Evolutionary conservation across 1,140 invertebrate genomes (phyloP), one percentile per base, ranked within the genome.

Genomic region (Bombus superbus): DNA sequence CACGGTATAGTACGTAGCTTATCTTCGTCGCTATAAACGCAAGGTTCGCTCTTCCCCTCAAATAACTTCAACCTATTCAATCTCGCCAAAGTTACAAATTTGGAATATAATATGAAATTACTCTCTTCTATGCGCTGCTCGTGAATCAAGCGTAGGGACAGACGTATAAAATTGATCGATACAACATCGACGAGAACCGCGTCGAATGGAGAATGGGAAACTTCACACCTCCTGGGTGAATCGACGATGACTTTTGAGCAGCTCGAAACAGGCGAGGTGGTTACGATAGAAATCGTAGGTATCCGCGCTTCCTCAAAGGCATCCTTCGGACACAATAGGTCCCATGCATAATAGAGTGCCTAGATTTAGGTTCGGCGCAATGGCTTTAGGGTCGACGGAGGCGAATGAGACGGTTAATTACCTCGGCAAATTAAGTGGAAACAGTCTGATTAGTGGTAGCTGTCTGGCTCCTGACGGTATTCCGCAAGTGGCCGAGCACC

Each of bases 371-470:
- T 92, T 91, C 59, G 74, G 85, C 28, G 75, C 73, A 86, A 92
- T 92, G 75, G 91, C 88, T 93, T 89, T 90, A 88, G 92, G 86
- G 87, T 88, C 82, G 90, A 79, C 88, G 82, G 90, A 92, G 90
- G 90, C 89, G 78, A 94, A 93, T 92, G 91, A 92, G 91, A 93
- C 91, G 92, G 92, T 94, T 94, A 94, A 95, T 95, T 95, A 95
- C 92, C 91, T 81, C 82, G 90, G 93, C 93, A 95, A 95, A 95
- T 95, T 94, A 94, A 94, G 94, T 94, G 94, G 94, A 94, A 95
- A 94, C 92, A 91, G 92, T 85, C 93, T 94, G 94, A 94, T 95
- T 95, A 94, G 94, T 91, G 91, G 92, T 92, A 91, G 89, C 92
- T 92, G 91, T 93, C 93, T 92, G 87, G 66, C 82, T 81, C 73